Evolutionary conservation across 2,888 invertebrate genomes (phyloP).

Genomic region (Orchestes rusci): DNA sequence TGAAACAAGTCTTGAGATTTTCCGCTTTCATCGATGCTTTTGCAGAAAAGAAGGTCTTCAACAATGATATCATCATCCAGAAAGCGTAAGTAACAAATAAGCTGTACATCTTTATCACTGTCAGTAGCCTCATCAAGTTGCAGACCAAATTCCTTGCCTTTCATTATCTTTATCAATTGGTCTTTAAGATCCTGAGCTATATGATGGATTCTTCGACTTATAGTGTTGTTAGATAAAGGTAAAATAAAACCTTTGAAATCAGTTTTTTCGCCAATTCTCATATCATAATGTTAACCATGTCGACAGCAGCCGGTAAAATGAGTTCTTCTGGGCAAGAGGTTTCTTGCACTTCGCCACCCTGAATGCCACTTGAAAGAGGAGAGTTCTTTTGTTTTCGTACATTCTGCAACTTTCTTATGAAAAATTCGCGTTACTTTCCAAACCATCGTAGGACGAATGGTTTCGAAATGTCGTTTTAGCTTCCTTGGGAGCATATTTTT

Average conservation of each 20-base stretch:
- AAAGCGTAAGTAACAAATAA: constrained; percentile 13
- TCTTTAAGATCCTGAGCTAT: constrained; percentile 20
- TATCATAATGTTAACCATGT: constrained; percentile 29
- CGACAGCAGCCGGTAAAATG: constrained; percentile 28
- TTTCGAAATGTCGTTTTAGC: constrained; percentile 6
- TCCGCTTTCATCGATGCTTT: constrained; percentile 9
- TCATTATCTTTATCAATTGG: constrained; percentile 17
- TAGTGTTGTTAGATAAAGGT: constrained; percentile 26
- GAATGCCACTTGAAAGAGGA: constrained; percentile 23
- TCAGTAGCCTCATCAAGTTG: too few relatives aligned
- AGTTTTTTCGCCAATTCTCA: constrained; percentile 25
- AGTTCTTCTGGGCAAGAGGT: constrained; percentile 28
- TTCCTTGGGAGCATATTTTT: constrained; percentile 7
- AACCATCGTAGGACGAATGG: constrained; percentile 6
- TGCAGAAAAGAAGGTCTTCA: too few relatives aligned
- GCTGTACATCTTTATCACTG: constrained; percentile 19
- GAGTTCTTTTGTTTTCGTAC: constrained; percentile 11
- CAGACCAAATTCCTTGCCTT: too few relatives aligned
- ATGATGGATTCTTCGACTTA: constrained; percentile 24
- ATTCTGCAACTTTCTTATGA: constrained; percentile 6
- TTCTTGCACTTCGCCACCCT: constrained; percentile 25
- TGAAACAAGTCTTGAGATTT: constrained; percentile 19
- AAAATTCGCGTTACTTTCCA: constrained; percentile 6
- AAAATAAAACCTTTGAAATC: constrained; percentile 25
- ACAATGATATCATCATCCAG: constrained; percentile 16